Evolutionary conservation across 2,113 vertebrate genomes (phyloP), one percentile per base, ranked within the genome.

Genomic region (Engystomops pustulosus): DNA sequence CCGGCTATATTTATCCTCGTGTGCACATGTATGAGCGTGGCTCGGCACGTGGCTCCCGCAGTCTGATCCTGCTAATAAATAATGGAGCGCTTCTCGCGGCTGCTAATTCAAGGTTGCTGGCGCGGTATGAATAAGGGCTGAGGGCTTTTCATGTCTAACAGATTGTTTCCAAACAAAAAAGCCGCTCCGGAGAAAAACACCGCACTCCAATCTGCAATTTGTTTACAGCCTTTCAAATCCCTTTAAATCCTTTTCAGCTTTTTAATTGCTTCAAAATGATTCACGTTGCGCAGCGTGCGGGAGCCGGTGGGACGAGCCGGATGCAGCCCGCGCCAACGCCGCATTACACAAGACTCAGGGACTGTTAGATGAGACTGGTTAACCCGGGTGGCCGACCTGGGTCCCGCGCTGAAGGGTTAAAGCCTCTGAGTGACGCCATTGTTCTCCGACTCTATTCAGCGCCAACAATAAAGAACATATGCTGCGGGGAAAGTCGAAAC

Each of bases 131-230:
- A 79, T 79, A 85, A 69, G 62, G 75, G 83, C 83, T 85, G 62
- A 85, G 75, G 83, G 83, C 83, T 85, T 79, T 85, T 85, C 58
- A 85, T 85, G 83, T 79, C 71, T 85, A 85, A 78, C 83, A 85
- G 83, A 85, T 85, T 85, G 83, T 85, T 85, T 85, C 83, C 83
- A 85, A 85, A 85, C 83, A 85, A 51, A 85, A 85, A 68, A 30
- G n/a, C n/a, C 72, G 72, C 82, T 77, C 55, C 45, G 15, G 45
- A n/a, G 58, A 79, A 79, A 85, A 85, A 79, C 62, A 70, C 83
- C 32, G 74, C 83, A 70, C 83, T 85, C 75, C 83, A 85, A 85
- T 78, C 75, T 79, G 83, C 75, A 79, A 69, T 85, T 70, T 85
- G 83, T 79, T 85, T 79, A 85, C 83, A 69, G 75, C 62, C 36